Evolutionary conservation across 2,113 vertebrate species (phyloP).

Genomic region (Nansenia antarctica): DNA sequence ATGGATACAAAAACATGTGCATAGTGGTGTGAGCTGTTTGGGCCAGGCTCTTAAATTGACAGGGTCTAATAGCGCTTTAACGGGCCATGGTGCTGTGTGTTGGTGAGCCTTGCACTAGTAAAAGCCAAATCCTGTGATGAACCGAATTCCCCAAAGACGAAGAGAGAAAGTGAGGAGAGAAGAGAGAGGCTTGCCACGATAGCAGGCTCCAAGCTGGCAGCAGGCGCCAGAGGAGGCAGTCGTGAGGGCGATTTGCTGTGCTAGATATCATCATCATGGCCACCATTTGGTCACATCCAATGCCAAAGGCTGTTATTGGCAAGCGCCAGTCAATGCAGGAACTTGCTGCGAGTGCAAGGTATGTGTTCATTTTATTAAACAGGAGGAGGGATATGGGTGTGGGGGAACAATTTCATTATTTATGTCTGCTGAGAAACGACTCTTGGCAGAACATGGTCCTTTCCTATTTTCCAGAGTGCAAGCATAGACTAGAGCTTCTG

Average conservation of each 20-base stretch:
- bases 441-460: constrained; percentile 30
- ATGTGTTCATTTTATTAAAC: constrained; percentile 44
- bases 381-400: too few species aligned
- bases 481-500: constrained; percentile 5
- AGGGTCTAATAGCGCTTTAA: too few species aligned
- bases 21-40: too few species aligned
- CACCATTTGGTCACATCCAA: constrained; percentile 27
- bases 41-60: too few species aligned
- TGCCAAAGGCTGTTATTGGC: constrained; percentile 30
- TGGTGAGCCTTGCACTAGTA: too few species aligned
- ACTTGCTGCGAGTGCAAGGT: constrained; percentile 34
- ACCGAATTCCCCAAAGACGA: constrained; percentile 7
- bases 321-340: constrained; percentile 24
- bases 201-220: constrained; percentile 30
- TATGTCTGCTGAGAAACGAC: constrained; percentile 17
- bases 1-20: too few species aligned
- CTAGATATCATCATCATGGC: constrained; percentile 28
- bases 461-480: constrained; percentile 22
- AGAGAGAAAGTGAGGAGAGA: constrained; percentile 28
- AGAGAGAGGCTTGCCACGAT: constrained; percentile 32
- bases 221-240: constrained; percentile 17
- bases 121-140: background rate
- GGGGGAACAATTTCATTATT: constrained; percentile 41
- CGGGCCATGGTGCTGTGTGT: too few species aligned
- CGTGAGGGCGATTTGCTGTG: constrained; percentile 29